phyloP scores from a whole-genome alignment of 1,140 invertebrate genomes.

The Ips nitidus region DNA sequence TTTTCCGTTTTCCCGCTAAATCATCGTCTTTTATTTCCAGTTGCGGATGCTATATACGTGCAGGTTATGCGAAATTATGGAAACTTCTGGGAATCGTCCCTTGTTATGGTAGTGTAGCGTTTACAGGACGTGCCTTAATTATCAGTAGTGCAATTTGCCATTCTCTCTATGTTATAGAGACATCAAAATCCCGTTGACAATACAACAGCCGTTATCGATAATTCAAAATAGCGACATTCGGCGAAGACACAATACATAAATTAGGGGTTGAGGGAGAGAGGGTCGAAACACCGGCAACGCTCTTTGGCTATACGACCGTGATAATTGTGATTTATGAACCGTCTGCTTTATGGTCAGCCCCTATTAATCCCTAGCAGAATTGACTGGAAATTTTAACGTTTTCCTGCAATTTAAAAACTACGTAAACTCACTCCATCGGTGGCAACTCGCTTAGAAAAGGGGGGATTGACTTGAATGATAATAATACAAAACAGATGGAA shows the following conservation, averaged over 20 bases:
- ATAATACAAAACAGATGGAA: not conserved
- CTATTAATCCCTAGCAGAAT: conserved; percentile 33
- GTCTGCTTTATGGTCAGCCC: conserved; percentile 25
- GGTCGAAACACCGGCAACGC: conserved; percentile 25
- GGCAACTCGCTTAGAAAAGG: not conserved
- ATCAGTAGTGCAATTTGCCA: too few species aligned
- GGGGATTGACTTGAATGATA: not conserved
- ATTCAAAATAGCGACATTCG: conserved; percentile 21
- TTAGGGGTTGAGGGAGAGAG: not conserved
- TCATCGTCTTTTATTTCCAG: conserved; percentile 24
- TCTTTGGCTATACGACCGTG: conserved; percentile 29
- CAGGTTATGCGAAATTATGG: too few species aligned
- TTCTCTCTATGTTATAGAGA: too few species aligned
- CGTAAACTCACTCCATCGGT: too few species aligned
- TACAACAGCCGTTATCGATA: conserved; percentile 1
- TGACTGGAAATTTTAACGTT: not conserved
- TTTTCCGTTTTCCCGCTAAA: conserved; percentile 23
- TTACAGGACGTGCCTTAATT: too few species aligned
- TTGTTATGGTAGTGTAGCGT: too few species aligned
- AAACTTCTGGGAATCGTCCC: too few species aligned
- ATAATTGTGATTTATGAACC: conserved; percentile 40
- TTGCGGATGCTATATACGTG: not conserved
- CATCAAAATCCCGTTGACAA: too few species aligned
- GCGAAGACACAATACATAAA: conserved; percentile 27
- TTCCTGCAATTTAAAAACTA: not conserved